Percentiles rank a stretch among this genome's conserved stretches.
Conservation (phyloP, 2,113 vertebrate genomes). For the Osmerus mordax region DNA sequence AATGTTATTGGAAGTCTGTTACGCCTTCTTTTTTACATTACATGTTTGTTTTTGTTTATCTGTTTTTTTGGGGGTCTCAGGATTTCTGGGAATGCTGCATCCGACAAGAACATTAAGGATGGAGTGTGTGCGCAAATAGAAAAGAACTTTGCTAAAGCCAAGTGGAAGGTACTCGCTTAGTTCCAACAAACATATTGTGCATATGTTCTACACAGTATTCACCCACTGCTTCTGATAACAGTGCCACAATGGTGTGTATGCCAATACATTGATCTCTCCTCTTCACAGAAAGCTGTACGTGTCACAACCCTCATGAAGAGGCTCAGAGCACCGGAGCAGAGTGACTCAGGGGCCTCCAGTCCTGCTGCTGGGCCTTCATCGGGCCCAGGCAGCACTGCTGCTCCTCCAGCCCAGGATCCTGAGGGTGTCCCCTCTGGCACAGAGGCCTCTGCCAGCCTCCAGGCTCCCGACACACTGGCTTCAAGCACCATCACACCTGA, state of each 20-base stretch:
- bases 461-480: slow-evolving; percentile 59
- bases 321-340: slow-evolving; percentile 86
- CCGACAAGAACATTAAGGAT: slow-evolving; percentile 98
- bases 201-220: background rate
- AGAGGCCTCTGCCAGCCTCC: slow-evolving; percentile 56
- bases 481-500: slow-evolving; percentile 32
- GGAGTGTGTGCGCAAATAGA: slow-evolving; percentile 96
- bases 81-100: slow-evolving; percentile 98
- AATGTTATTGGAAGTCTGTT: no score
- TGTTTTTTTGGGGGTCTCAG: slow-evolving; percentile 55
- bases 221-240: background rate
- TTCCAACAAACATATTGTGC: background rate
- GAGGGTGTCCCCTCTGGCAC: slow-evolving; percentile 35
- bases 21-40: background rate
- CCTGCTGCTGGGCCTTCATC: slow-evolving; percentile 58
- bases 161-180: slow-evolving; percentile 88
- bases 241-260: background rate
- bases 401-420: slow-evolving; percentile 44
- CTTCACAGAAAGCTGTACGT: slow-evolving; percentile 88
- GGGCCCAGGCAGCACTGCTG: slow-evolving; percentile 46
- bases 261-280: background rate
- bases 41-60: background rate
- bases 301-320: slow-evolving; percentile 98
- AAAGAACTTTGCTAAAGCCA: slow-evolving; percentile 97
- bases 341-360: slow-evolving; percentile 64